Conservation (phyloP, 2,888 invertebrate genomes). For the Cynaeus angustus region DNA sequence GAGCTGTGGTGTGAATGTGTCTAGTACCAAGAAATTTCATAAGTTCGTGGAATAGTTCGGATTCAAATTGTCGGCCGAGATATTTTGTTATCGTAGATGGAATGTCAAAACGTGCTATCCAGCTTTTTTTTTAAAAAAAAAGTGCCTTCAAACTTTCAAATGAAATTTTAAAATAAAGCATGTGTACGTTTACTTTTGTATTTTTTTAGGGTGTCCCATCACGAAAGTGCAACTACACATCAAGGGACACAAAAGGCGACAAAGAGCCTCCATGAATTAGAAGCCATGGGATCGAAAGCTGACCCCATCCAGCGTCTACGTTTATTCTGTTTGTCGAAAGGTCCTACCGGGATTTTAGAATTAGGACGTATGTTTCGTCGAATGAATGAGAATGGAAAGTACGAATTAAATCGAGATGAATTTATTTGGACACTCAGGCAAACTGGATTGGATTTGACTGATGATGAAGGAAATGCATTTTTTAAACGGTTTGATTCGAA, state of each 20-base stretch:
- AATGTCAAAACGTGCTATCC: too few relatives aligned
- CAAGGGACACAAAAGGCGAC: conserved; percentile 87
- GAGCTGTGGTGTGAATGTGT: too few relatives aligned
- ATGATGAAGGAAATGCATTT: conserved; percentile 78
- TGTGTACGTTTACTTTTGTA: neutral
- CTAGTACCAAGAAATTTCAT: too few relatives aligned
- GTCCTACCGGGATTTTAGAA: conserved; percentile 91
- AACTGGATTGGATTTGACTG: conserved; percentile 80
- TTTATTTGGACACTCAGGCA: conserved; percentile 87
- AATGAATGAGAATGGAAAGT: conserved; percentile 94
- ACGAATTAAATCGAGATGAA: conserved; percentile 85
- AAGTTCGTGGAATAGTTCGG: too few relatives aligned
- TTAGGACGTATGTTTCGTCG: conserved; percentile 91
- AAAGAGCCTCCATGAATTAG: conserved; percentile 81
- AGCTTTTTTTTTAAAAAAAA: too few relatives aligned
- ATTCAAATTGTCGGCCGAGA: too few relatives aligned
- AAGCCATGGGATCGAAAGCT: conserved; percentile 73
- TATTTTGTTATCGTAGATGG: neutral
- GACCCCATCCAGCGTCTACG: conserved; percentile 90
- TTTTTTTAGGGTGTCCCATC: conserved; percentile 70
- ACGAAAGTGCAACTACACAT: conserved; percentile 83
- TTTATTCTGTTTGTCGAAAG: conserved; percentile 87
- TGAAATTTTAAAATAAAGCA: neutral
- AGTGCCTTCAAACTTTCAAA: conserved; percentile 16
- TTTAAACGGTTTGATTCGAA: conserved; percentile 88